A percentile compares a stretch with the other conserved stretches of the same genome.
phyloP scores from a whole-genome alignment of 2,113 vertebrate species.

The Pimephales promelas region DNA sequence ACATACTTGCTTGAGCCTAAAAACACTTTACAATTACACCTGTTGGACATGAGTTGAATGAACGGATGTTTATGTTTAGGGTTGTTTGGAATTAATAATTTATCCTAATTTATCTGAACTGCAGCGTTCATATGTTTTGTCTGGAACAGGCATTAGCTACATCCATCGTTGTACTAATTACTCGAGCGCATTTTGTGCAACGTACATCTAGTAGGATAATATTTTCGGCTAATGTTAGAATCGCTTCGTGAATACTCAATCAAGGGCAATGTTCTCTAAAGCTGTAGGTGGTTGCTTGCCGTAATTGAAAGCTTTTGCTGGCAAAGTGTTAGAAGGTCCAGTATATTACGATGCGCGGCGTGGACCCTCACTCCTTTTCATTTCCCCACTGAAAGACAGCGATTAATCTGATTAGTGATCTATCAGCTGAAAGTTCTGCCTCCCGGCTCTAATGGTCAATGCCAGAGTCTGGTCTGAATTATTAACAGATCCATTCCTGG shows the following conservation, averaged over 20 bases:
- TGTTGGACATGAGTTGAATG: not conserved
- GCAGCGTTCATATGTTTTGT: not conserved
- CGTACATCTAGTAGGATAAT: conserved; percentile 12
- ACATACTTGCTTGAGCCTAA: not conserved
- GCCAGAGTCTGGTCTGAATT: conserved; percentile 76
- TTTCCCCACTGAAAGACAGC: conserved; percentile 60
- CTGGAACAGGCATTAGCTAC: not conserved
- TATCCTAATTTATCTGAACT: not conserved
- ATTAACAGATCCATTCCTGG: conserved; percentile 78
- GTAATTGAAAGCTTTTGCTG: conserved; percentile 17
- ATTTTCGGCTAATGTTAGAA: conserved; percentile 28
- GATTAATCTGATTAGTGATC: conserved; percentile 82
- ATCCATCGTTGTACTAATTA: not conserved
- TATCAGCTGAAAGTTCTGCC: conserved; percentile 70
- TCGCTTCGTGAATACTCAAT: conserved; percentile 35
- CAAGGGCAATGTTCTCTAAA: conserved; percentile 18
- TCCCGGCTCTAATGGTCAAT: conserved; percentile 73
- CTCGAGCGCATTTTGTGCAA: not conserved
- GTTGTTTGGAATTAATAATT: not conserved
- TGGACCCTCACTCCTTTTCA: conserved; percentile 60
- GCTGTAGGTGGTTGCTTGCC: conserved; percentile 10
- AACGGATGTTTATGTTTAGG: not conserved
- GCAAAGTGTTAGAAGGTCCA: conserved; percentile 23
- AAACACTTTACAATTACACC: not conserved
- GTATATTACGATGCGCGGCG: conserved; percentile 29